A percentile compares a stretch with the other conserved stretches of the same genome.
Evolutionary conservation across 2,888 invertebrate genomes (phyloP).

Genomic region (Ctenicera cuprea): DNA sequence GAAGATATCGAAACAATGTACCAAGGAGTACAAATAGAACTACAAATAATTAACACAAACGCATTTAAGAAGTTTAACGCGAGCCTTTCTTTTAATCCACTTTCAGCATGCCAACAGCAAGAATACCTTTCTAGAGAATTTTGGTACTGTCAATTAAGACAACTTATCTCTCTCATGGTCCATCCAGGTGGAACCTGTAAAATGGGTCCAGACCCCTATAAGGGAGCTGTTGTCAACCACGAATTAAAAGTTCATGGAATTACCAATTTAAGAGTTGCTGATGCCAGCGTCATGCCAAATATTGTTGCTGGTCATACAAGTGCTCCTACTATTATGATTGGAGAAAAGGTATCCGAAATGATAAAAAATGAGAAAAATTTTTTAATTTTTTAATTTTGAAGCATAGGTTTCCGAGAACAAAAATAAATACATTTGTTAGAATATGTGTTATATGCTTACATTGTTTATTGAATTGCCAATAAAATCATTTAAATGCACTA

Average conservation of each 20-base stretch:
- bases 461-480: no score
- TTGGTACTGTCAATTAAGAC: conserved; percentile 72
- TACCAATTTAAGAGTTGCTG: conserved; percentile 72
- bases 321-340: conserved; percentile 74
- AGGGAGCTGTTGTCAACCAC: conserved; percentile 75
- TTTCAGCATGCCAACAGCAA: conserved; percentile 72
- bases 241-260: conserved; percentile 74
- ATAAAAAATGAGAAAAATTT: conserved; percentile 55
- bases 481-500: no score
- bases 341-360: conserved; percentile 73
- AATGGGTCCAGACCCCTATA: conserved; percentile 73
- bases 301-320: conserved; percentile 74
- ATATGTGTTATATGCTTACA: no score
- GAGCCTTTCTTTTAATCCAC: conserved; percentile 73
- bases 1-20: conserved; percentile 79
- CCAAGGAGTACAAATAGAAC: conserved; percentile 74
- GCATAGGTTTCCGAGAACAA: no score
- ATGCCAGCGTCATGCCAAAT: conserved; percentile 75
- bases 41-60: conserved; percentile 69
- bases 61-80: conserved; percentile 78
- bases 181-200: conserved; percentile 75
- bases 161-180: conserved; percentile 71
- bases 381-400: no score
- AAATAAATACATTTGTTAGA: no score
- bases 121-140: conserved; percentile 70